Conservation (phyloP, 1,140 invertebrate species). For the Drosophila repleta region DNA sequence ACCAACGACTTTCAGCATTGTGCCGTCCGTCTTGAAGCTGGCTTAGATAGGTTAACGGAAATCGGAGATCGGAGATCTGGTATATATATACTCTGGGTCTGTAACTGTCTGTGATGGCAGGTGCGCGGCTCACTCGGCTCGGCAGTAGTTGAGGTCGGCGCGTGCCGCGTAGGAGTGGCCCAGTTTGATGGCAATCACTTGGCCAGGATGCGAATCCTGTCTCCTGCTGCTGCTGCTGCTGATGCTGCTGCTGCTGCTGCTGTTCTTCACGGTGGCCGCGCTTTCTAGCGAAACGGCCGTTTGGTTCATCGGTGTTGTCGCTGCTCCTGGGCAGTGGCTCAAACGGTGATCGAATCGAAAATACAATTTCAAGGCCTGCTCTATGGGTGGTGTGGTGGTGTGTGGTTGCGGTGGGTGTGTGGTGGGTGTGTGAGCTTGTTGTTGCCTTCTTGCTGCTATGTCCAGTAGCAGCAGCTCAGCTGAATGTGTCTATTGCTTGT, state of each 20-base stretch:
- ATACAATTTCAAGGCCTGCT: background rate
- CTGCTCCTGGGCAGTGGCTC: slow-evolving; percentile 61
- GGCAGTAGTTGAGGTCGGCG: slow-evolving; percentile 77
- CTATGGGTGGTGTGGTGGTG: background rate
- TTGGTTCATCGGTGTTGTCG: slow-evolving; percentile 71
- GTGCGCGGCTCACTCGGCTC: slow-evolving; percentile 27
- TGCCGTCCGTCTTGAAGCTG: slow-evolving; percentile 77
- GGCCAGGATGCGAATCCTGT: slow-evolving; percentile 35
- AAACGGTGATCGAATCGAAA: slow-evolving; percentile 24
- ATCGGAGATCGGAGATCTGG: background rate
- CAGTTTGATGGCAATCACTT: slow-evolving; percentile 52
- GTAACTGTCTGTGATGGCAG: background rate
- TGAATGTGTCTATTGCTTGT: slow-evolving; percentile 10
- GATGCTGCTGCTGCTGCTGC: slow-evolving; percentile 31
- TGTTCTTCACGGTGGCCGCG: slow-evolving; percentile 70
- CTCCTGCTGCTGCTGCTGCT: slow-evolving; percentile 33
- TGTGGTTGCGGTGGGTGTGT: background rate
- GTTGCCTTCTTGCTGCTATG: slow-evolving; percentile 28
- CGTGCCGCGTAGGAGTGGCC: slow-evolving; percentile 78
- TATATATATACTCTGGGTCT: background rate
- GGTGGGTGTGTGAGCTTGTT: background rate
- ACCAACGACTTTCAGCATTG: slow-evolving; percentile 91
- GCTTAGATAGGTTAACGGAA: no score
- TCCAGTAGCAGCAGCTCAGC: slow-evolving; percentile 38
- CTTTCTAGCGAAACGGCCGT: slow-evolving; percentile 70